Conservation (phyloP, 2,888 invertebrate genomes). For the Pycnomerus fuliginosus region DNA sequence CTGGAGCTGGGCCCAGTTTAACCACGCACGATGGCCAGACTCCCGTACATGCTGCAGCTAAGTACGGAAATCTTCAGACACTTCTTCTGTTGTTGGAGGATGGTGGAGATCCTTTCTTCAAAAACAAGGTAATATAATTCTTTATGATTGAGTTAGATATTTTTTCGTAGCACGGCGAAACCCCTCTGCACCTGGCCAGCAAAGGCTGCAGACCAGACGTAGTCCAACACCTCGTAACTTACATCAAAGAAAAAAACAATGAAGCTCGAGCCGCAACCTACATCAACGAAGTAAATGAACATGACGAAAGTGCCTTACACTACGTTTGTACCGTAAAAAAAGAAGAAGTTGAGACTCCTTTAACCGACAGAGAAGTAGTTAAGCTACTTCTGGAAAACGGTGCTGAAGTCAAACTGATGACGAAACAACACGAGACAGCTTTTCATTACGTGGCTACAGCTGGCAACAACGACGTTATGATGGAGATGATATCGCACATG, state of each 20-base stretch:
- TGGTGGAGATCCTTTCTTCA: constrained; percentile 88
- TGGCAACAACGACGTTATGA: constrained; percentile 92
- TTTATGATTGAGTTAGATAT: constrained; percentile 1
- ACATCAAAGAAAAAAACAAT: constrained; percentile 74
- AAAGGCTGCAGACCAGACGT: constrained; percentile 82
- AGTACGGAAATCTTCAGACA: constrained; percentile 86
- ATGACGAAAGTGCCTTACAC: constrained; percentile 93
- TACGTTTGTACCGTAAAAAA: constrained; percentile 89
- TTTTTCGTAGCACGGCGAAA: constrained; percentile 79
- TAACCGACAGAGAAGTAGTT: constrained; percentile 83
- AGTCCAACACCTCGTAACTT: constrained; percentile 81
- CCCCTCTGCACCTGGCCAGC: constrained; percentile 93
- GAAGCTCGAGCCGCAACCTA: constrained; percentile 78
- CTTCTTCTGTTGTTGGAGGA: constrained; percentile 86
- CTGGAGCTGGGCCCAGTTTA: constrained; percentile 95
- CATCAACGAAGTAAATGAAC: constrained; percentile 85
- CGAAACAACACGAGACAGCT: constrained; percentile 88
- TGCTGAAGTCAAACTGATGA: constrained; percentile 83
- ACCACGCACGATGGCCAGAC: constrained; percentile 96
- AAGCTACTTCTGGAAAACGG: constrained; percentile 86
- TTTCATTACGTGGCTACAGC: constrained; percentile 94
- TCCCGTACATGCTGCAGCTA: constrained; percentile 94
- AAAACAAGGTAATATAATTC: constrained; percentile 72
- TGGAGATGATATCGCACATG: constrained; percentile 92
- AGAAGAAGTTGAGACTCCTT: constrained; percentile 71